phyloP scores from a whole-genome alignment of 2,113 vertebrate genomes.

The Phylloscopus trochiloides region DNA sequence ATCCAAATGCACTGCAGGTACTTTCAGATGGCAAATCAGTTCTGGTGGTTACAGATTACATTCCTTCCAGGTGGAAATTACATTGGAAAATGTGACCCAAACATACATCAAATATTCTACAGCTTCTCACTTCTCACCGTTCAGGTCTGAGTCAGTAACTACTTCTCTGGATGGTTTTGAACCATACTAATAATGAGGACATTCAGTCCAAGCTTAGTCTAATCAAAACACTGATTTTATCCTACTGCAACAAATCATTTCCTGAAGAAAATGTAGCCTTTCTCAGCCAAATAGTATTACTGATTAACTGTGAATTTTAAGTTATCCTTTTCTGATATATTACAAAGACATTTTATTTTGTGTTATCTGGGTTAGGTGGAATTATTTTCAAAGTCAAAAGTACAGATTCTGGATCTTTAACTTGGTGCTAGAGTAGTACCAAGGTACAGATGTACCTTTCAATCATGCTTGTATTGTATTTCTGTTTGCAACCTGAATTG shows the following conservation, averaged over 20 bases:
- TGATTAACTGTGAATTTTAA: background rate
- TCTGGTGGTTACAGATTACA: background rate
- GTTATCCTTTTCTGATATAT: background rate
- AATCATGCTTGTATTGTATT: background rate
- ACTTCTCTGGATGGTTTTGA: background rate
- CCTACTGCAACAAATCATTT: background rate
- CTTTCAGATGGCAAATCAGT: background rate
- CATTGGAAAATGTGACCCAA: background rate
- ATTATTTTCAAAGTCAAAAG: background rate
- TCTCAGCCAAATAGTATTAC: background rate
- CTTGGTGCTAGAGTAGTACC: background rate
- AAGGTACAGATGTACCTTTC: background rate
- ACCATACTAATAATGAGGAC: background rate
- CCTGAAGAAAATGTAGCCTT: background rate
- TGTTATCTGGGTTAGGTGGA: background rate
- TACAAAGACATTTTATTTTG: background rate
- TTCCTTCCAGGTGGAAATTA: background rate
- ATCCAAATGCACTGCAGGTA: background rate
- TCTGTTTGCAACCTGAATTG: background rate
- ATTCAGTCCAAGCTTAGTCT: background rate
- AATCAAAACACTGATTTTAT: background rate
- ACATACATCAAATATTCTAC: background rate
- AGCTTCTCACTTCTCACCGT: background rate
- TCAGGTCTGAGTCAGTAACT: background rate
- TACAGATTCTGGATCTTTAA: background rate